phyloP scores from a whole-genome alignment of 2,113 vertebrate species.

The Zosterops borbonicus region DNA sequence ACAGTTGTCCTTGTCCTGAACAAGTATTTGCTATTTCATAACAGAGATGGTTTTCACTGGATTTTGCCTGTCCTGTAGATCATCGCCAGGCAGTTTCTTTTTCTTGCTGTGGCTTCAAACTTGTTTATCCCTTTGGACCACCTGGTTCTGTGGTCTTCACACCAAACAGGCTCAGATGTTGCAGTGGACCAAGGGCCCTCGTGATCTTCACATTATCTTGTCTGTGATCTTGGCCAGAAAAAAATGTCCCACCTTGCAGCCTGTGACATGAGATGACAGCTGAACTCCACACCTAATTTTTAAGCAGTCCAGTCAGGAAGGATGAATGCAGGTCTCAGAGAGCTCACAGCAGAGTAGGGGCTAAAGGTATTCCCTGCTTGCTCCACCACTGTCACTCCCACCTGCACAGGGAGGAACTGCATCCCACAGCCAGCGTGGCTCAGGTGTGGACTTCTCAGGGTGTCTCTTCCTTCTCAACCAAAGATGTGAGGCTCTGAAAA shows the following conservation, averaged over 20 bases:
- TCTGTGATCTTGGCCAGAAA: not conserved
- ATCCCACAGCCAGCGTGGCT: accelerated
- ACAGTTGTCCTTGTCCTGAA: not conserved
- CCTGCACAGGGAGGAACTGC: not conserved
- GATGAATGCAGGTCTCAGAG: not conserved
- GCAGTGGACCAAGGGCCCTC: not conserved
- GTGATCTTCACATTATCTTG: not conserved
- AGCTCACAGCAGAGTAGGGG: not conserved
- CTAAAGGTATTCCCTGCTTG: not conserved
- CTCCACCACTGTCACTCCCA: not conserved
- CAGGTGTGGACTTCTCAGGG: not conserved
- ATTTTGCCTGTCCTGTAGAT: not conserved
- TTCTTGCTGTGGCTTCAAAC: not conserved
- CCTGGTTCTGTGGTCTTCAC: not conserved
- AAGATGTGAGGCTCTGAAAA: not conserved
- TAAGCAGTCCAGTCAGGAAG: not conserved
- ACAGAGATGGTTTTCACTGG: not conserved
- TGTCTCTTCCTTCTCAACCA: not conserved
- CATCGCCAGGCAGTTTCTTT: not conserved
- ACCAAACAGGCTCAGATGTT: not conserved
- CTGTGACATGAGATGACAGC: not conserved
- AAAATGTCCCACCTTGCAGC: not conserved
- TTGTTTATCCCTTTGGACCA: not conserved
- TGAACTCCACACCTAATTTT: not conserved
- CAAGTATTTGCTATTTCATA: not conserved